Conservation (phyloP, 37 sponge, comb jelly and placozoan genomes). For the Tethya wilhelma region DNA sequence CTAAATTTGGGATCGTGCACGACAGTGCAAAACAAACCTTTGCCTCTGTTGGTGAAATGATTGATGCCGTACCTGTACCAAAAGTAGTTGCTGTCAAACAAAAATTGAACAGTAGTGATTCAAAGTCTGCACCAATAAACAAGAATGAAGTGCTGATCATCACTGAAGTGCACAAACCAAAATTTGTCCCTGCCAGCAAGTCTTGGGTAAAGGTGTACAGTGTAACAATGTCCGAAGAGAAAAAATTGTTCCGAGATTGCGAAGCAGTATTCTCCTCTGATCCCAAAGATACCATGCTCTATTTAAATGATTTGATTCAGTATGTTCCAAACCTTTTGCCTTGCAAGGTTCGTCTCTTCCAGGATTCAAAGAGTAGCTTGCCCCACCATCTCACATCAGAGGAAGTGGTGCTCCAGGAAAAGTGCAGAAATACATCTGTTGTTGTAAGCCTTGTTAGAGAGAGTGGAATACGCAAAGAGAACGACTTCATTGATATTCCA, state of each 20-base stretch:
- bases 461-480: not conserved
- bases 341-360: not conserved
- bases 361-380: not conserved
- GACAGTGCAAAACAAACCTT: not conserved
- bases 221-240: not conserved
- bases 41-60: not conserved
- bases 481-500: constrained; percentile 7
- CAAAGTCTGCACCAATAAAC: not conserved
- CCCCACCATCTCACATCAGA: not conserved
- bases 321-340: not conserved
- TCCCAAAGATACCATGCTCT: not conserved
- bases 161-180: not conserved
- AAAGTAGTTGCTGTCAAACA: constrained; percentile 9
- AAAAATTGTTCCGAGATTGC: not conserved
- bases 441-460: not conserved
- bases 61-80: not conserved
- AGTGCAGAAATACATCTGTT: not conserved
- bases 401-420: not conserved
- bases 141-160: constrained; percentile 4
- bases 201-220: too few relatives aligned
- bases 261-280: not conserved
- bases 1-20: constrained; percentile 12
- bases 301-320: not conserved
- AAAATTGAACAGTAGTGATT: not conserved
- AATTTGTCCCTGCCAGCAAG: not conserved